Base-by-base conservation (phyloP, 1,140 invertebrate species). In the Ridgeia piscesae region DNA sequence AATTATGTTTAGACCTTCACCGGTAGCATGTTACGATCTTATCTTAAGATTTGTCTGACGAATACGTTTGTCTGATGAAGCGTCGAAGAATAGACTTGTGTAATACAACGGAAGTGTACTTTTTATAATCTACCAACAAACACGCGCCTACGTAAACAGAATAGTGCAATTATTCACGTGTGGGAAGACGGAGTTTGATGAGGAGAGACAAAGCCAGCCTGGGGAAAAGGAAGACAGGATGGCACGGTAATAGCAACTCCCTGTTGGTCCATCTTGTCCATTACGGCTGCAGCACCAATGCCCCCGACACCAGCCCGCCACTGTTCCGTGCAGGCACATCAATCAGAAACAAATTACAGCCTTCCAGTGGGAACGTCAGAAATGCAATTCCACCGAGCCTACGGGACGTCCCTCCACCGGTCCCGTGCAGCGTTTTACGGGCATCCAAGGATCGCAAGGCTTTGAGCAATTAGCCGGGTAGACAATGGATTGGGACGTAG, bases 121-220 rank as follows among this genome's bases (percentile, higher is more conserved):
- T 27, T 93, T 6, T 90, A 91, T 21, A 90, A 88, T 21, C 93
- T 93, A 35, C 48, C 93, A 77, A 88, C 89, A 11, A 91, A 93
- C 1, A 89, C 42, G 2, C 94, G 92, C 77, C 88, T 92, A 1
- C 92, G 92, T 89, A 42, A 77, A 21, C 93, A 91, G 34, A 92
- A 93, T 8, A 21, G 21, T 77, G 58, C 58, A 77, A 77, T 77
- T 77, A 77, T 77, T 77, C 58, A 21, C 58, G 2, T 77, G 58
- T 77, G 58, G 58, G 58, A 77, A 77, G 58, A 77, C 27, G 2
- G 58, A 27, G 27, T 9, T 77, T 77, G 58, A 77, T 0, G 58
- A 21, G 58, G 58, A 77, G 58, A 77, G 58, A 77, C 58, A 77
- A 77, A 77, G 58, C 58, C 27, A 77, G 58, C 17, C 58, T 17